These are phyloP conservation scores for Emydoidea blandingii DNA, from an alignment of 2,797 vertebrate genomes.

Conservation along the genomic window DNA sequence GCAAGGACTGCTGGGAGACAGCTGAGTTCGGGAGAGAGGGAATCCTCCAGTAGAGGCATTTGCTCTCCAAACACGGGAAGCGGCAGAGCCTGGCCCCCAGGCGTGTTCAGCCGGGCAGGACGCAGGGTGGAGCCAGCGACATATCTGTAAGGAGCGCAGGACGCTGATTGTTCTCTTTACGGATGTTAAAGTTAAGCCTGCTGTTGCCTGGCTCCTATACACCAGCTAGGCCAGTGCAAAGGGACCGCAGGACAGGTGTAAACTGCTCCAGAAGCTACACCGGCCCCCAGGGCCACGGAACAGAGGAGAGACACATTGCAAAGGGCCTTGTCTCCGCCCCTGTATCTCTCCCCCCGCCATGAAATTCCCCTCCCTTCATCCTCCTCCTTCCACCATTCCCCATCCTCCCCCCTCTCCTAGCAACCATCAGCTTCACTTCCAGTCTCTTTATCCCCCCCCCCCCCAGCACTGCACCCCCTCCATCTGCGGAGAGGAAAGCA, in stretches of 20 bases:
- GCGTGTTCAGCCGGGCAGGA: background rate
- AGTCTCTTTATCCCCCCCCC: accelerated
- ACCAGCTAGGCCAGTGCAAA: background rate
- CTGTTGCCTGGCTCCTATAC: background rate
- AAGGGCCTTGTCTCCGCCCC: background rate
- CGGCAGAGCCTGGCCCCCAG: background rate
- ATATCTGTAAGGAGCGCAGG: background rate
- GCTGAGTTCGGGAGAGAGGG: background rate
- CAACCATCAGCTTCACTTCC: background rate
- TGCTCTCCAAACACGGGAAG: background rate
- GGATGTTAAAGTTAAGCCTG: too few species aligned
- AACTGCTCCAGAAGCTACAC: background rate
- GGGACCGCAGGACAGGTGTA: background rate
- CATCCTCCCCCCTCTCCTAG: background rate
- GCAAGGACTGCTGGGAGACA: background rate
- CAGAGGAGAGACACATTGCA: constrained; percentile 6
- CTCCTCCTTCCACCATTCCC: accelerated
- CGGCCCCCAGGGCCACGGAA: background rate
- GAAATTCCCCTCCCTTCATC: too few species aligned
- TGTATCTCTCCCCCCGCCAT: background rate
- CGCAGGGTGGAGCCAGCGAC: background rate
- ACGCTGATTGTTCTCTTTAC: background rate
- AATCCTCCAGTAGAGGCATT: background rate
- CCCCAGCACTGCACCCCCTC: background rate
- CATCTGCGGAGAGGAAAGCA: accelerated